Evolutionary conservation across 2,113 vertebrate species (phyloP).

Genomic region (Eclectus roratus): DNA sequence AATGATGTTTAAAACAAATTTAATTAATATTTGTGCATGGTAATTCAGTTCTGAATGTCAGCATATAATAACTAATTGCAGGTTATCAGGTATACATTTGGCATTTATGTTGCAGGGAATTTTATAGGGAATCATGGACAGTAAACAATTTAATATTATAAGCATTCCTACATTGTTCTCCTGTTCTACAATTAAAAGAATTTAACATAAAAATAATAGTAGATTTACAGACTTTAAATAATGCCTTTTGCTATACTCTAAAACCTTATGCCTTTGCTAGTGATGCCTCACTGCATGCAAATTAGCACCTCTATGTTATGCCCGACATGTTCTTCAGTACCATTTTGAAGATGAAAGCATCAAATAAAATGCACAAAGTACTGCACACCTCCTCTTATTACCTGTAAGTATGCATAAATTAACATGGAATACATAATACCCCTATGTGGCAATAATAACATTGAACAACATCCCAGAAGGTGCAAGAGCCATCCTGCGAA

Average conservation of each 20-base stretch:
- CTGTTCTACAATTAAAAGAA: background rate
- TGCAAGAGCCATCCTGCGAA: background rate
- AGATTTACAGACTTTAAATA: background rate
- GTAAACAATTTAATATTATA: conserved; percentile 6
- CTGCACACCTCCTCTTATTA: background rate
- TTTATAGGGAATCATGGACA: background rate
- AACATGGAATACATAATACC: background rate
- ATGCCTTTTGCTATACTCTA: background rate
- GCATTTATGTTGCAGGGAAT: background rate
- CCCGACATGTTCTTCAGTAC: background rate
- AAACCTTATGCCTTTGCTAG: background rate
- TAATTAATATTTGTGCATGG: background rate
- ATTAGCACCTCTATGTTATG: background rate
- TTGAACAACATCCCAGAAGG: background rate
- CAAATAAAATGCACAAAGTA: background rate
- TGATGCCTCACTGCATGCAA: background rate
- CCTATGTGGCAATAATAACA: background rate
- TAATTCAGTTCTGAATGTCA: conserved; percentile 20
- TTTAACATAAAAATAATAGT: background rate
- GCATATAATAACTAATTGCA: background rate
- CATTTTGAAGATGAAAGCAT: background rate
- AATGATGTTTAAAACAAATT: conserved; percentile 19
- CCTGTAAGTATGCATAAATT: background rate
- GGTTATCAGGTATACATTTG: background rate
- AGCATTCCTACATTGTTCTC: background rate